phyloP scores from a whole-genome alignment of 1,140 invertebrate genomes.

The Brachionus rotundiformis region DNA sequence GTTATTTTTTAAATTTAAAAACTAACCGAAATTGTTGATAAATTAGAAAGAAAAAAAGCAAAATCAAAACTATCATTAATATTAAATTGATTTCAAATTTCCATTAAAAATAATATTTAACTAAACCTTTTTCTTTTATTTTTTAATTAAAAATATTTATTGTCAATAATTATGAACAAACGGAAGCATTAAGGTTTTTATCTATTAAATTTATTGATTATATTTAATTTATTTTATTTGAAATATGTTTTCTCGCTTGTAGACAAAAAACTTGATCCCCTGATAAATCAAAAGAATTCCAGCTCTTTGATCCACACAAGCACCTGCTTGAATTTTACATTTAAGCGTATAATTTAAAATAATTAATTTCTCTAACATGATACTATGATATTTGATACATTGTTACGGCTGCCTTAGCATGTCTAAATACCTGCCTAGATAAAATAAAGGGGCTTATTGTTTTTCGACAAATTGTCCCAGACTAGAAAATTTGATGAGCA shows the following conservation, averaged over 20 bases:
- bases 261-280: conserved; percentile 3
- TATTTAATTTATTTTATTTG: background rate
- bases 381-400: background rate
- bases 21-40: too few species aligned
- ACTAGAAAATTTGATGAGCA: background rate
- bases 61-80: background rate
- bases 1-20: too few species aligned
- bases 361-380: background rate
- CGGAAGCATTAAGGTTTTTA: background rate
- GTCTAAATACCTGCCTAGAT: background rate
- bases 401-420: background rate
- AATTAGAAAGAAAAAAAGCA: background rate
- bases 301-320: background rate
- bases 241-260: background rate
- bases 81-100: background rate
- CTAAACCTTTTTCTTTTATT: background rate
- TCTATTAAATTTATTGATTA: background rate
- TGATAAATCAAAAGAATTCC: background rate
- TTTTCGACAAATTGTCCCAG: background rate
- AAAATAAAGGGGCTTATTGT: background rate
- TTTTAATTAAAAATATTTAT: background rate
- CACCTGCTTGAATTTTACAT: background rate
- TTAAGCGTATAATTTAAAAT: background rate
- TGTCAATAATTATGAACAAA: background rate
- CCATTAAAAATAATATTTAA: background rate